These are phyloP conservation scores for Bactericera cockerelli DNA, from an alignment of 1,140 invertebrate genomes.

Conservation along the genomic window DNA sequence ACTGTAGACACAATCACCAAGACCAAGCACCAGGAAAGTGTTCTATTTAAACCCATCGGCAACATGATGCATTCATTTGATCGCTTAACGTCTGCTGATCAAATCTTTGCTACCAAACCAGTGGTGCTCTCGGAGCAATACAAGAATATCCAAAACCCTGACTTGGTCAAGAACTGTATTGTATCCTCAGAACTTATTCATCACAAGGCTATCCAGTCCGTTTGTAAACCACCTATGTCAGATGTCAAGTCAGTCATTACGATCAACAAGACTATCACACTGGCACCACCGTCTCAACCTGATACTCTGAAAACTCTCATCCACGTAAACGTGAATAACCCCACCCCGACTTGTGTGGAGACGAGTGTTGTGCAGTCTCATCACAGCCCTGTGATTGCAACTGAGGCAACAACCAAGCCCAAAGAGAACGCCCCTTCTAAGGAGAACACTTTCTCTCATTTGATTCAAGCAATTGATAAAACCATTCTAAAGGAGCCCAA, in stretches of 20 bases:
- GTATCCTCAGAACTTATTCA: not conserved
- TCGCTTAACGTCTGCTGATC: not conserved
- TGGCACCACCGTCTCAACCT: not conserved
- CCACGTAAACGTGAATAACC: no score
- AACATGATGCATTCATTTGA: not conserved
- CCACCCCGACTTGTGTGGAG: no score
- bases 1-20: not conserved
- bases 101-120: not conserved
- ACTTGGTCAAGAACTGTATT: not conserved
- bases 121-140: not conserved
- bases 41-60: not conserved
- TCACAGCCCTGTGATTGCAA: not conserved
- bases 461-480: not conserved
- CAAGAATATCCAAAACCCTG: not conserved
- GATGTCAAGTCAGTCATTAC: constrained; percentile 6
- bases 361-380: not conserved
- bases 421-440: not conserved
- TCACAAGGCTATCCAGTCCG: not conserved
- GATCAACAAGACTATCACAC: not conserved
- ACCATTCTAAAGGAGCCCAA: not conserved
- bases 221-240: not conserved
- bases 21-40: not conserved
- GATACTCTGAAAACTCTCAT: not conserved
- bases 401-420: not conserved
- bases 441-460: not conserved